Evolutionary conservation across 2,888 invertebrate species (phyloP), one percentile per base, ranked within the genome.

Genomic region (Polylopha cassiicola): DNA sequence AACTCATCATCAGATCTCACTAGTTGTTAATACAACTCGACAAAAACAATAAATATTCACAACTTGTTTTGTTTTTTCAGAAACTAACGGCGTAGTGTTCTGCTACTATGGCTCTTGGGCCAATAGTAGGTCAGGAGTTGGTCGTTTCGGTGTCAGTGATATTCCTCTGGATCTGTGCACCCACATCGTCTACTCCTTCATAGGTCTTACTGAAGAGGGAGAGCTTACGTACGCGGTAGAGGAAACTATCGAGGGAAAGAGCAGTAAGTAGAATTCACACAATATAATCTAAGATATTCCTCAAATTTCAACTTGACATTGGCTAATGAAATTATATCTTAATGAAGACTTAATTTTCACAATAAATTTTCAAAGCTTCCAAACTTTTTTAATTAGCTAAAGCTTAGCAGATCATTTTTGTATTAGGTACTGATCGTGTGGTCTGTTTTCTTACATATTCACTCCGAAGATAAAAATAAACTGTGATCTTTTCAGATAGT

Each of bases 41-140:
- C n/a, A n/a, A n/a, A n/a, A n/a, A n/a, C n/a, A n/a, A n/a, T n/a
- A n/a, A n/a, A n/a, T n/a, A n/a, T n/a, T n/a, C n/a, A n/a, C n/a
- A n/a, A n/a, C n/a, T n/a, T n/a, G n/a, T 11, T 11, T 21, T 8
- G 9, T 8, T 9, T 16, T 3, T n/a, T 30, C 15, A 17, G 23
- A 29, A 1, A 30, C 28, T 6, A 31, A 17, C 20, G 43, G 43
- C 5, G 44, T 43, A 13, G 45, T 47, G 1, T 23, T 49, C 5
- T 51, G 51, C 32, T 51, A 51, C 38, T 51, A 44, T 30, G 46
- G 41, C 1, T 22, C 30, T 4, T 44, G 47, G 46, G 32, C 51
- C 4, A 47, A 46, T 26, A 13, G 8, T 5, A 36, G 49, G 13
- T 11, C 34, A 2, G 37, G 46, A 2, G 10, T 14, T 0, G 51